These are phyloP conservation scores for Poicephalus gulielmi DNA, from an alignment of 2,113 vertebrate genomes.

Conservation along the genomic window DNA sequence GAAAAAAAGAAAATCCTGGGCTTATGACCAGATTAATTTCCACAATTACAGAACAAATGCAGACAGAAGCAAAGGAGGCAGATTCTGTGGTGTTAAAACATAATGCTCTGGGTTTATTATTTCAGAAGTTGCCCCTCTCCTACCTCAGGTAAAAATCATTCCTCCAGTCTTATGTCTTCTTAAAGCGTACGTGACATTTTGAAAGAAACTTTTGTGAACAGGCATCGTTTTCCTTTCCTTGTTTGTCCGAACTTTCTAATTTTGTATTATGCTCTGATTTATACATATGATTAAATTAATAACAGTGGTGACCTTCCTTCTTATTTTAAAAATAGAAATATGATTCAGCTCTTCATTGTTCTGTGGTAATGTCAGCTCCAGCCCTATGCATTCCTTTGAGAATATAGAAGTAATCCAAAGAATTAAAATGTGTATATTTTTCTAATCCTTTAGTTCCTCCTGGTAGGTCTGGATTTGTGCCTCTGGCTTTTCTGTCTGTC, in stretches of 20 bases:
- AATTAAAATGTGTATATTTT: slow-evolving; percentile 17
- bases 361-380: neutral
- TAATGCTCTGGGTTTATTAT: neutral
- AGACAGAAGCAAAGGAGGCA: neutral
- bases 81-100: neutral
- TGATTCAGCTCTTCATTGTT: neutral
- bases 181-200: slow-evolving; percentile 9
- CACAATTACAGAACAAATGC: neutral
- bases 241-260: slow-evolving; percentile 3
- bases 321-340: neutral
- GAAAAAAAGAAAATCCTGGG: neutral
- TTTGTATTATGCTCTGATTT: slow-evolving; percentile 25
- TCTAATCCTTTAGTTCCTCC: slow-evolving; percentile 9
- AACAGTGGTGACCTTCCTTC: neutral
- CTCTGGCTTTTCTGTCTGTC: neutral
- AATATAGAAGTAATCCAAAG: neutral
- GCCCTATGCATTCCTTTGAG: neutral
- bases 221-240: neutral
- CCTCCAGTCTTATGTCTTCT: neutral
- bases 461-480: neutral
- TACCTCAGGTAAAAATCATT: neutral
- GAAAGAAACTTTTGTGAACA: neutral
- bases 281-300: slow-evolving; percentile 16
- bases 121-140: neutral
- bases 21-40: neutral